Conservation (phyloP, 2,113 vertebrate species). For the Microtus richardsoni region DNA sequence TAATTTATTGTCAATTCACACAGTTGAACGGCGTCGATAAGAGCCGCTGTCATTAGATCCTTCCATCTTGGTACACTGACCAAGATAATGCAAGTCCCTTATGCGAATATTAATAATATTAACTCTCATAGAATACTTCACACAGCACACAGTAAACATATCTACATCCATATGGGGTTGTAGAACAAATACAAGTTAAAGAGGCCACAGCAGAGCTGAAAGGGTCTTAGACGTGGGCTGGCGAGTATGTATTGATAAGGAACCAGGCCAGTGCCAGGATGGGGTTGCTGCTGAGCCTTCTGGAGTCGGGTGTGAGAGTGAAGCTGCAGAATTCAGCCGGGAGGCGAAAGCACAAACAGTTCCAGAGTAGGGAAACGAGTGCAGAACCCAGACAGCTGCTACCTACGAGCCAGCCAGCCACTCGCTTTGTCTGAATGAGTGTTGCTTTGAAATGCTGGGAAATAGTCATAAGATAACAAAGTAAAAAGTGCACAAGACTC, state of each 20-base stretch:
- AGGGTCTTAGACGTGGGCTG: background rate
- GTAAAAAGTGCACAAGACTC: background rate
- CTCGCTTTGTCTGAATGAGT: background rate
- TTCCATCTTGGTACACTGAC: background rate
- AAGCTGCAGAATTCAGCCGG: background rate
- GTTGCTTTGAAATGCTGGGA: background rate
- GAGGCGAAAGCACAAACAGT: background rate
- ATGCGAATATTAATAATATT: background rate
- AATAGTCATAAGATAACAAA: background rate
- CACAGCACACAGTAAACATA: background rate
- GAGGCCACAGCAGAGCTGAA: background rate
- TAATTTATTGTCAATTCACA: background rate
- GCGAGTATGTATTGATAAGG: background rate
- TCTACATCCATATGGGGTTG: background rate
- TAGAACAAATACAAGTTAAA: background rate
- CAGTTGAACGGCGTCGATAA: background rate
- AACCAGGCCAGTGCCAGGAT: background rate
- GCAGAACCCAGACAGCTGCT: background rate
- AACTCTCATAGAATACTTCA: background rate
- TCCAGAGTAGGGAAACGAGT: background rate
- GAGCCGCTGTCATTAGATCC: background rate
- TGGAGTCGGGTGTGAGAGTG: background rate
- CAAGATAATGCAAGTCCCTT: background rate
- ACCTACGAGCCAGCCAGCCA: background rate
- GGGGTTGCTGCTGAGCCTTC: background rate